Evolutionary conservation across 2,797 vertebrate species (phyloP), one percentile per base, ranked within the genome.

Genomic region (Pseudochaenichthys georgianus): DNA sequence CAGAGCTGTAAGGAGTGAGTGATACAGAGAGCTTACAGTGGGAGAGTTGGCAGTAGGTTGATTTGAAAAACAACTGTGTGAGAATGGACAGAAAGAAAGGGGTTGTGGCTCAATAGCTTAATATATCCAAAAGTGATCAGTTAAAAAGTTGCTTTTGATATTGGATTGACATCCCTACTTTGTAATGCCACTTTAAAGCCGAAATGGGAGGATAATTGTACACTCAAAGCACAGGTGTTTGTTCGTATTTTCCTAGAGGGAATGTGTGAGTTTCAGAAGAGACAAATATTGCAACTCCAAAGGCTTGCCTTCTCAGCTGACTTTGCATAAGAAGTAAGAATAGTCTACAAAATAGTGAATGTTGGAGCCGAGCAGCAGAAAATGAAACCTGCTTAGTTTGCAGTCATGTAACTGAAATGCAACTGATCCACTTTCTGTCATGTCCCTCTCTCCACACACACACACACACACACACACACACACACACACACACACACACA

Each of bases 301-400:
- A 21, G 23, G 17, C 28, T 78, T 15, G 7, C 34, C 58, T 74
- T 68, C 69, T 11, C 4, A 74, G 69, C 58, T 82, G 64, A 80
- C 72, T 53, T 78, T 52, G 60, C 58, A 53, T 47, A 73, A 67
- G 47, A 66, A 17, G 2, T 46, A 71, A 69, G 16, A 54, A 60
- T 15, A 55, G 51, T 34, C 43, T 28, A 28, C 28, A 28, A 1
- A 64, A 57, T 63, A 47, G 59, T 46, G 61, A 42, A 55, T 69
- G 76, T 60, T 62, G 31, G 60, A 75, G 13, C 15, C 7, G 38
- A 80, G 41, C 48, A 78, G 63, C 75, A 75, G 55, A 55, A 65
- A 75, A 64, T 61, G 4, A 60, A 75, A 67, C 47, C 38, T 72
- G 73, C 80, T 77, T 72, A 69, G 42, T 28, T 68, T 70, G 69